Evolutionary conservation across 1,140 invertebrate species (phyloP).

Genomic region (Calosoma granatense): DNA sequence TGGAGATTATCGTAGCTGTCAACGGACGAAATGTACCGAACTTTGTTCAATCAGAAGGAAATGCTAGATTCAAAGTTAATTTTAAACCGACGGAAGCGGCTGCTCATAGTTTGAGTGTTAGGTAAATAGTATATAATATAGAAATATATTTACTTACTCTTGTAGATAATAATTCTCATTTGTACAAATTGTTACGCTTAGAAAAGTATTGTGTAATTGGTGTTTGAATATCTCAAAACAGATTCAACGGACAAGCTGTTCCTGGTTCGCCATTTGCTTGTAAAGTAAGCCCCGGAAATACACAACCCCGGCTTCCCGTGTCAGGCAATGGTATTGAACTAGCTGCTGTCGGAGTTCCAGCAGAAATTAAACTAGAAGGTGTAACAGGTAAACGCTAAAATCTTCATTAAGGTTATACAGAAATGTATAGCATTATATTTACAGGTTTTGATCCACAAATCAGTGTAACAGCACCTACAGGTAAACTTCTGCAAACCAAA

Average conservation of each 20-base stretch:
- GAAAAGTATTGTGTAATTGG: slow-evolving; percentile 7
- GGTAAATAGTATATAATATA: slow-evolving; percentile 20
- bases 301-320: slow-evolving; percentile 39
- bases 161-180: neutral
- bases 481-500: slow-evolving; percentile 58
- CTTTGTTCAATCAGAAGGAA: slow-evolving; percentile 95
- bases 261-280: slow-evolving; percentile 87
- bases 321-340: slow-evolving; percentile 46
- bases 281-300: slow-evolving; percentile 48
- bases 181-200: neutral
- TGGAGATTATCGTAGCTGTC: slow-evolving; percentile 97
- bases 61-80: slow-evolving; percentile 91
- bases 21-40: slow-evolving; percentile 96
- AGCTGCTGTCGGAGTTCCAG: slow-evolving; percentile 42
- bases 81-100: slow-evolving; percentile 92
- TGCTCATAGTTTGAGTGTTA: slow-evolving; percentile 75
- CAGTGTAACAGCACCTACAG: slow-evolving; percentile 67
- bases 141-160: neutral
- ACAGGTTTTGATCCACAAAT: slow-evolving; percentile 51
- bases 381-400: slow-evolving; percentile 31
- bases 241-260: slow-evolving; percentile 93
- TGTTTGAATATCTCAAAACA: no score
- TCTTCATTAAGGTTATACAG: no score
- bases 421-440: neutral
- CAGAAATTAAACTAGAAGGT: slow-evolving; percentile 44